phyloP scores from a whole-genome alignment of 1,140 invertebrate species.

The Manduca sexta region DNA sequence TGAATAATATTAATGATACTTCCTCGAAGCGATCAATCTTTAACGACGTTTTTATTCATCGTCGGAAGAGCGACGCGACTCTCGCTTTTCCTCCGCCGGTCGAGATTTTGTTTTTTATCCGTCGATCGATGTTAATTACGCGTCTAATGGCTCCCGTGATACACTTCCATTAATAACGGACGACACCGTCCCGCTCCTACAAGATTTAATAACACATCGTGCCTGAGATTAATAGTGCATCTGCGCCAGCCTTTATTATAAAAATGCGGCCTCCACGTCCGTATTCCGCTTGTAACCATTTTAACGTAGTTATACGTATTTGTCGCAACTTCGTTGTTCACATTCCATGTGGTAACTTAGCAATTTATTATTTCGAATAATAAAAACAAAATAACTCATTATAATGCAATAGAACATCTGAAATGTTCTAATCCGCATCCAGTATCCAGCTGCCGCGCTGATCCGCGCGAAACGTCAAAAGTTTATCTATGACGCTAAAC shows the following conservation, averaged over 20 bases:
- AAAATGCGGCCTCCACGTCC: conserved; percentile 30
- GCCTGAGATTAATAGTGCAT: conserved; percentile 61
- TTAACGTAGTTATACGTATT: background rate
- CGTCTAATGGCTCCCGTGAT: conserved; percentile 71
- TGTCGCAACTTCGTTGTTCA: no score
- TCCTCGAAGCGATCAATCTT: conserved; percentile 66
- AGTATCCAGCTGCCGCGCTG: conserved; percentile 50
- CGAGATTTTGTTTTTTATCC: conserved; percentile 41
- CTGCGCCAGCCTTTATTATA: conserved; percentile 52
- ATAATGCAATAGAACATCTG: conserved; percentile 61
- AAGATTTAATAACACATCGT: conserved; percentile 63
- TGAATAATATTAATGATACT: conserved; percentile 73
- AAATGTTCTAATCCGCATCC: conserved; percentile 52
- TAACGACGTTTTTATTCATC: conserved; percentile 69
- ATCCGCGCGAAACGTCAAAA: conserved; percentile 46
- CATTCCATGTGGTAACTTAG: no score
- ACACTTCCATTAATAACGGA: conserved; percentile 72
- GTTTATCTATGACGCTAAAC: conserved; percentile 51
- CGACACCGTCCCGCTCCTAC: conserved; percentile 52
- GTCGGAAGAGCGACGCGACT: conserved; percentile 49
- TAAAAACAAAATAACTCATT: conserved; percentile 58
- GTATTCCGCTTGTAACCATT: background rate
- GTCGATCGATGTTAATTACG: conserved; percentile 65
- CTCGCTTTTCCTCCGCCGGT: conserved; percentile 31
- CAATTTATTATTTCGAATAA: conserved; percentile 21